These are phyloP conservation scores for Scomber japonicus DNA, from an alignment of 2,113 vertebrate genomes.

Conservation along the genomic window DNA sequence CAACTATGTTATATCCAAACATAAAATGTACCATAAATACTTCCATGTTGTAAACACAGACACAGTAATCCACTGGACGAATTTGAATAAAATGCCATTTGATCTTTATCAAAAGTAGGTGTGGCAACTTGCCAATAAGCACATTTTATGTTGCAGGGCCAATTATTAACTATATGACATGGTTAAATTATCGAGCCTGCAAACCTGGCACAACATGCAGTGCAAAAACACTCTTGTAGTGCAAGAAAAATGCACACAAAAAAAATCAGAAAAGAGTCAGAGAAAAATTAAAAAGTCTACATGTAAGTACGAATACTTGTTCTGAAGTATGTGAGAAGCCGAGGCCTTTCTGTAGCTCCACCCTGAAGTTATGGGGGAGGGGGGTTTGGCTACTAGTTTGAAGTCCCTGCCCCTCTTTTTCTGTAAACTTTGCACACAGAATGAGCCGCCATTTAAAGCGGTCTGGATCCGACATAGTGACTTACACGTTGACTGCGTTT, in stretches of 20 bases:
- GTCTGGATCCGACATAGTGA: constrained; percentile 25
- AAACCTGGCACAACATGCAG: neutral
- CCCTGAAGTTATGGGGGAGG: constrained; percentile 73
- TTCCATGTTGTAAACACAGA: neutral
- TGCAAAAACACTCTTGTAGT: neutral
- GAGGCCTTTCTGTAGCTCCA: constrained; percentile 56
- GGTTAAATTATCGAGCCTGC: constrained; percentile 1
- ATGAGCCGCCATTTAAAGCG: constrained; percentile 83
- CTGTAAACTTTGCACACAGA: constrained; percentile 85
- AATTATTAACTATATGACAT: constrained; percentile 9
- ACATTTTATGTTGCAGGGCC: constrained; percentile 10
- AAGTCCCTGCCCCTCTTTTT: constrained; percentile 75
- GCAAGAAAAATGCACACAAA: neutral
- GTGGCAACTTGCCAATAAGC: neutral
- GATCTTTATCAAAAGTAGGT: neutral
- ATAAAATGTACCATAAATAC: no score
- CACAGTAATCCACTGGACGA: neutral
- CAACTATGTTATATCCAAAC: no score
- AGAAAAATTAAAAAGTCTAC: neutral
- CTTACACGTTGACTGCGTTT: neutral
- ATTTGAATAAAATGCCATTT: constrained; percentile 1
- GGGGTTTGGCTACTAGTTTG: constrained; percentile 64
- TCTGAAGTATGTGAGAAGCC: neutral
- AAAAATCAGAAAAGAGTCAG: neutral
- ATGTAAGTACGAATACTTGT: neutral